These are phyloP conservation scores for Melanostoma scalare DNA, from an alignment of 2,888 invertebrate genomes.

Conservation along the genomic window DNA sequence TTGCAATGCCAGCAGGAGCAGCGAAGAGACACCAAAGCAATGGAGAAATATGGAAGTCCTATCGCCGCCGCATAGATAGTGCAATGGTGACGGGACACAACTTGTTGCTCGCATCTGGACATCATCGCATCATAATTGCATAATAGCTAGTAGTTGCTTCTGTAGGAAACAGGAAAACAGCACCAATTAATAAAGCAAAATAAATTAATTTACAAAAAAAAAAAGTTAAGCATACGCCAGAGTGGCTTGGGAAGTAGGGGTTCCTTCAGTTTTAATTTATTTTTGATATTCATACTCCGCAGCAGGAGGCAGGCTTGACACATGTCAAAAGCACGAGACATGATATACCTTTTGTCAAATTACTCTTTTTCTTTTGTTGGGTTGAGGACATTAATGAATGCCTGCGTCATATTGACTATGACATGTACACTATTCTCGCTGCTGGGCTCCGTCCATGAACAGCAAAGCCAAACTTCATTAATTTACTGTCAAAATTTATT, in stretches of 20 bases:
- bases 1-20: slow-evolving; percentile 35
- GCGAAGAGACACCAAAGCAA: background rate
- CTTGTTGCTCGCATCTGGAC: slow-evolving; percentile 61
- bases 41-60: background rate
- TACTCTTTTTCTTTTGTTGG: no score
- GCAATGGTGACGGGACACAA: slow-evolving; percentile 21
- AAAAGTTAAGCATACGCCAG: slow-evolving; percentile 51
- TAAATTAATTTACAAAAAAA: background rate
- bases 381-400: no score
- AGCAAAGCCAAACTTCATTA: no score
- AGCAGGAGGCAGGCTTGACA: no score
- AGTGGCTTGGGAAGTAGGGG: background rate
- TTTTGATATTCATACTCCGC: no score
- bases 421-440: no score
- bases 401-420: no score
- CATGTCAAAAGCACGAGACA: no score
- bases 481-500: no score
- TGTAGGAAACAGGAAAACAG: slow-evolving; percentile 17
- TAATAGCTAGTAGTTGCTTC: slow-evolving; percentile 42
- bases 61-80: slow-evolving; percentile 7
- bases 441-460: no score
- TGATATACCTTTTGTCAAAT: no score
- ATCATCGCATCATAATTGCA: slow-evolving; percentile 58
- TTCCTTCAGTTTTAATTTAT: no score
- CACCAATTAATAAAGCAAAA: slow-evolving; percentile 19